Evolutionary conservation across 2,113 vertebrate species (phyloP).

Genomic region (Meles meles): DNA sequence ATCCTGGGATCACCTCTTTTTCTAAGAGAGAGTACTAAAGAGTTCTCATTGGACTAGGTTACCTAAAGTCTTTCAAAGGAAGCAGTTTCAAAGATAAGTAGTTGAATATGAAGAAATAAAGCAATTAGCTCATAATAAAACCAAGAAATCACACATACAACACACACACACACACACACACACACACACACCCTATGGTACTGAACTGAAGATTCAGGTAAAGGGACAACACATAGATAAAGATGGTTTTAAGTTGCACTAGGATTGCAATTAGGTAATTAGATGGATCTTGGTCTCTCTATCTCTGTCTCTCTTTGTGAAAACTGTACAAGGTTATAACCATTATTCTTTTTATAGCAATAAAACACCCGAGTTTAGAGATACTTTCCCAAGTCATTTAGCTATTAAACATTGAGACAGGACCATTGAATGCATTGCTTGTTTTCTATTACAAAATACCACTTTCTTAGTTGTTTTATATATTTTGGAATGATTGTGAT

Average conservation of each 20-base stretch:
- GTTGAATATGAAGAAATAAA: conserved; percentile 14
- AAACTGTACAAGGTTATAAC: background rate
- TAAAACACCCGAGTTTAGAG: background rate
- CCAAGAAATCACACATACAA: background rate
- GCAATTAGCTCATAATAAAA: background rate
- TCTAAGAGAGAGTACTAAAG: background rate
- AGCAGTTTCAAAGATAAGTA: background rate
- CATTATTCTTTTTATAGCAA: background rate
- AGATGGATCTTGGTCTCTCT: background rate
- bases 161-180: background rate
- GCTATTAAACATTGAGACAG: background rate
- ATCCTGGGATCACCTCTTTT: background rate
- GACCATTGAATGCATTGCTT: background rate
- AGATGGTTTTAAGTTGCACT: background rate
- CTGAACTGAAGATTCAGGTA: background rate
- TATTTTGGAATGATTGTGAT: background rate
- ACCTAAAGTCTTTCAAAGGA: background rate
- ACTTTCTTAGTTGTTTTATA: background rate
- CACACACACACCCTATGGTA: background rate
- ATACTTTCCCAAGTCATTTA: background rate
- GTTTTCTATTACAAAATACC: background rate
- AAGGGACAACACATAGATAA: background rate
- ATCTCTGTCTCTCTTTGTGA: background rate
- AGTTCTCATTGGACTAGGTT: background rate
- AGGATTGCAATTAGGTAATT: background rate